Evolutionary conservation across 2,797 vertebrate species (phyloP).

Genomic region (Protonibea diacanthus): DNA sequence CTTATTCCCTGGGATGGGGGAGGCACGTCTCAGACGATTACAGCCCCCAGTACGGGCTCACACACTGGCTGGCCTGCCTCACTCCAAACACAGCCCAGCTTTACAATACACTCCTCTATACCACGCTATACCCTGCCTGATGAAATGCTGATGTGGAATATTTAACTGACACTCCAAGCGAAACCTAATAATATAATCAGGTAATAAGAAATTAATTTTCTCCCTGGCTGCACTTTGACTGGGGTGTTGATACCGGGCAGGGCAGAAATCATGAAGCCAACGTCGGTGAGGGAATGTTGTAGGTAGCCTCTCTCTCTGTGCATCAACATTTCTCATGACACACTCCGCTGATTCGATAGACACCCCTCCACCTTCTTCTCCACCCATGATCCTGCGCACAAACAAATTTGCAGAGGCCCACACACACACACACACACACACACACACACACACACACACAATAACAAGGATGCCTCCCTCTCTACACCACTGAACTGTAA

Average conservation of each 20-base stretch:
- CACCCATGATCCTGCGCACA: constrained; percentile 48
- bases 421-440: constrained; percentile 9
- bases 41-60: constrained; percentile 57
- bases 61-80: constrained; percentile 32
- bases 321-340: constrained; percentile 67
- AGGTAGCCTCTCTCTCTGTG: constrained; percentile 36
- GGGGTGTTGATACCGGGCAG: constrained; percentile 81
- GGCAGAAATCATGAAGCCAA: constrained; percentile 61
- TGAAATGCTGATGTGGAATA: constrained; percentile 81
- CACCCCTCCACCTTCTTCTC: constrained; percentile 39
- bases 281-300: constrained; percentile 50
- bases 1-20: constrained; percentile 73
- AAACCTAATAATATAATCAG: constrained; percentile 85
- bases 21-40: constrained; percentile 74
- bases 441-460: constrained; percentile 20
- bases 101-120: constrained; percentile 42
- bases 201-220: constrained; percentile 88
- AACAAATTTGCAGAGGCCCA: constrained; percentile 57
- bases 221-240: constrained; percentile 87
- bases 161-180: constrained; percentile 77
- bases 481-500: constrained; percentile 55
- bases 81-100: constrained; percentile 36
- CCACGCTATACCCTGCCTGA: constrained; percentile 55
- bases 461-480: constrained; percentile 45
- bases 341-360: constrained; percentile 60